Conservation (phyloP, 2,113 vertebrate species). For the Meleagris gallopavo region DNA sequence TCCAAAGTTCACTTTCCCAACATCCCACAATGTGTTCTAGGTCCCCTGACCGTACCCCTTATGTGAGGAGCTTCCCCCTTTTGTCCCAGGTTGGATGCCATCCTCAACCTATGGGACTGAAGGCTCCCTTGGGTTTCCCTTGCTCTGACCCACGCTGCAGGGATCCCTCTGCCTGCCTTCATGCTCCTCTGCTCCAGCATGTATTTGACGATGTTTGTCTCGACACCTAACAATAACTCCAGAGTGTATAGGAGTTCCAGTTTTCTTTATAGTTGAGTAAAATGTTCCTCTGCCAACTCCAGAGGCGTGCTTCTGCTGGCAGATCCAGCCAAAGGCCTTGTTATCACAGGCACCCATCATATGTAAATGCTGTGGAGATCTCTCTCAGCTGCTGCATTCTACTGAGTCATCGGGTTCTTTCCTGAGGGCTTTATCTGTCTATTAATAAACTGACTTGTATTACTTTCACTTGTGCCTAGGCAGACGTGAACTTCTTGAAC, state of each 20-base stretch:
- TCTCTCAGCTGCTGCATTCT: neutral
- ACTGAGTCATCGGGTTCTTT: neutral
- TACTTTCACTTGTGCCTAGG: neutral
- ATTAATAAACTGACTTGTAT: neutral
- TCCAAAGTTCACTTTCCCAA: neutral
- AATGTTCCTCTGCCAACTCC: fast-evolving
- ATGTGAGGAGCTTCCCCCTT: fast-evolving
- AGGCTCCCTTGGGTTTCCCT: neutral
- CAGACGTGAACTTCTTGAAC: slow-evolving; percentile 24
- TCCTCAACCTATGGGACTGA: fast-evolving
- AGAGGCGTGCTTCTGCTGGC: fast-evolving
- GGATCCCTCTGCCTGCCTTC: neutral
- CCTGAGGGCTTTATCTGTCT: neutral
- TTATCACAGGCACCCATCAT: neutral
- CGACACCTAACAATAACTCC: fast-evolving
- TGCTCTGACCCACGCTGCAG: neutral
- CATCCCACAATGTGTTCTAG: fast-evolving
- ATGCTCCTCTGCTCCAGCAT: neutral
- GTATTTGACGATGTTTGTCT: fast-evolving
- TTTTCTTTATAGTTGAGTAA: neutral
- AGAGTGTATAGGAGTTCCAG: fast-evolving
- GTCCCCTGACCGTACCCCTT: neutral
- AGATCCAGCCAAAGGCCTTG: neutral
- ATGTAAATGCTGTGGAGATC: neutral
- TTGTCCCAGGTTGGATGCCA: fast-evolving